A percentile compares a stretch with the other conserved stretches of the same genome.
Evolutionary conservation across 1,140 invertebrate genomes (phyloP).

Genomic region (Nebria ingens): DNA sequence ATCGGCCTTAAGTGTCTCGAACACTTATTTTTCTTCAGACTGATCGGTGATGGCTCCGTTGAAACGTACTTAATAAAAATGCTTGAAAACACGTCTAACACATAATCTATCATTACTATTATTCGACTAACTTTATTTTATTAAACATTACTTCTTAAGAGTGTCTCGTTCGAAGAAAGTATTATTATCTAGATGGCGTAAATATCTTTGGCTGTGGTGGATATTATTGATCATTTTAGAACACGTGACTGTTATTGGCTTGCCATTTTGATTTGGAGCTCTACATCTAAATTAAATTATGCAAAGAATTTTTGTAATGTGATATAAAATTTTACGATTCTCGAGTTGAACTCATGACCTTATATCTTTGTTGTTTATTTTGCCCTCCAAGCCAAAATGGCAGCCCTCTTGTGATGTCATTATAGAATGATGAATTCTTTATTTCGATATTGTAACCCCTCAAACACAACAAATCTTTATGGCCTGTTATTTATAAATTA

Average conservation of each 20-base stretch:
- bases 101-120: conserved; percentile 15
- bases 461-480: no score
- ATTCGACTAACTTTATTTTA: not conserved
- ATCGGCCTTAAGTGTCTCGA: conserved; percentile 94
- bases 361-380: not conserved
- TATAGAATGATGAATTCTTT: no score
- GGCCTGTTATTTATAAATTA: no score
- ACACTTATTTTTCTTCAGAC: conserved; percentile 89
- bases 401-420: no score
- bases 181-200: not conserved
- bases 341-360: not conserved
- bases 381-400: no score
- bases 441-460: no score
- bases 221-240: not conserved
- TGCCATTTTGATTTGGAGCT: not conserved
- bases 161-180: no score
- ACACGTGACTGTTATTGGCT: not conserved
- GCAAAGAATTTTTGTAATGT: not conserved
- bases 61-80: conserved; percentile 62
- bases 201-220: not conserved
- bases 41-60: conserved; percentile 68
- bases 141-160: not conserved
- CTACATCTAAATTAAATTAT: no score
- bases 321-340: not conserved
- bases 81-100: conserved; percentile 46